These are phyloP conservation scores for Luehdorfia chinensis DNA, from an alignment of 1,140 invertebrate genomes.

Conservation along the genomic window DNA sequence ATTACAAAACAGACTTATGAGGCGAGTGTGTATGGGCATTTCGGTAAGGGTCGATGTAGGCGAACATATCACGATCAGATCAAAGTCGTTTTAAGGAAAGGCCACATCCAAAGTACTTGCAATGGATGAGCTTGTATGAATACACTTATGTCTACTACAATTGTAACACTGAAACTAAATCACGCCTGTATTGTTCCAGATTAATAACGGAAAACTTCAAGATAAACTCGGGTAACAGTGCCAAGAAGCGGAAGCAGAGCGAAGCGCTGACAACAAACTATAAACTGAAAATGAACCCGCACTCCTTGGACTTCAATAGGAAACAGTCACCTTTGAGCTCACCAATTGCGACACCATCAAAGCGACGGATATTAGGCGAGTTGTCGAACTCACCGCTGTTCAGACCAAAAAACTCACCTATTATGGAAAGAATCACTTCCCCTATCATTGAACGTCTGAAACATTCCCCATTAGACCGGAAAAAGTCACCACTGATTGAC, in stretches of 20 bases:
- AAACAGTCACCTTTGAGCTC: conserved; percentile 33
- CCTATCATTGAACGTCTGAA: conserved; percentile 10
- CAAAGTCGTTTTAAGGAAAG: no score
- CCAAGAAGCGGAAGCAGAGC: conserved; percentile 56
- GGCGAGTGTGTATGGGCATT: no score
- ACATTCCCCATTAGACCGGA: neutral
- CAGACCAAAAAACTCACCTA: conserved; percentile 16
- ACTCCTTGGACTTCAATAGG: conserved; percentile 52
- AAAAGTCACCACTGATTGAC: conserved; percentile 30
- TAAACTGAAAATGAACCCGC: conserved; percentile 59
- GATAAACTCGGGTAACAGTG: conserved; percentile 65
- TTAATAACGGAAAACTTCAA: conserved; percentile 67
- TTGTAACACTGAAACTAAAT: no score
- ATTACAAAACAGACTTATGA: no score
- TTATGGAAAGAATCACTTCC: conserved; percentile 6
- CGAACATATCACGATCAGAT: no score
- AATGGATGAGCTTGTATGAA: no score
- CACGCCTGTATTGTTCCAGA: conserved; percentile 53
- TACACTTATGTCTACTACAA: no score
- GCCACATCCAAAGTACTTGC: no score
- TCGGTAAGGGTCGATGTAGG: no score
- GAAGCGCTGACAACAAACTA: conserved; percentile 49
- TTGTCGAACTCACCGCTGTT: conserved; percentile 45
- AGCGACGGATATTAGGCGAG: conserved; percentile 53
- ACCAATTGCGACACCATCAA: conserved; percentile 41